These are phyloP conservation scores for Theretra japonica DNA, from an alignment of 2,888 invertebrate genomes.

Conservation along the genomic window DNA sequence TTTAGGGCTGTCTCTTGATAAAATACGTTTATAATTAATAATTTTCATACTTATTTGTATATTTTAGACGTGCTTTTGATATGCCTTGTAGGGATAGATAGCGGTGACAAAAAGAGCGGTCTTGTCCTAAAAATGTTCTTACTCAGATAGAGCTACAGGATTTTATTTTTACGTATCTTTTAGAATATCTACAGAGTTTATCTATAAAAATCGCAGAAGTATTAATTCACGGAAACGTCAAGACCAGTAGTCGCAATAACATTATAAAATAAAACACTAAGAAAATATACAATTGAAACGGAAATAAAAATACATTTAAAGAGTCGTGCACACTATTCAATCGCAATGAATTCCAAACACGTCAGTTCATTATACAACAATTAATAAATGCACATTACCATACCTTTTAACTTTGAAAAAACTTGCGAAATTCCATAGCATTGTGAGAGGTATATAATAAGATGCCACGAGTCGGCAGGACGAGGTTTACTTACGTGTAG, in stretches of 20 bases:
- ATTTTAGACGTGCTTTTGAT: not conserved
- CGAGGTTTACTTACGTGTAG: constrained; percentile 63
- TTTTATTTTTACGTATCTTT: no score
- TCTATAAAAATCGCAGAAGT: no score
- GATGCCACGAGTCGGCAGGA: constrained; percentile 65
- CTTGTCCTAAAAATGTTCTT: no score
- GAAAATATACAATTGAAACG: not conserved
- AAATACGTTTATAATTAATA: constrained; percentile 27
- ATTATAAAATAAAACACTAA: not conserved
- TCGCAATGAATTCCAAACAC: not conserved
- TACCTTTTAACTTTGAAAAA: not conserved
- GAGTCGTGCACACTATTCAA: not conserved
- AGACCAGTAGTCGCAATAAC: no score
- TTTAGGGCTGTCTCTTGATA: constrained; percentile 64
- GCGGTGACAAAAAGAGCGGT: no score
- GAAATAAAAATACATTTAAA: not conserved
- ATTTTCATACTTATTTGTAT: constrained; percentile 30
- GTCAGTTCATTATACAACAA: not conserved
- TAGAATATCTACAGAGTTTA: no score
- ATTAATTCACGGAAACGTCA: no score
- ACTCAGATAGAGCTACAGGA: no score
- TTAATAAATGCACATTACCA: not conserved
- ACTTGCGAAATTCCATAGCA: constrained; percentile 1
- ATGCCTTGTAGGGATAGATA: no score
- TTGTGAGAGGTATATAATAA: constrained; percentile 45